phyloP scores from a whole-genome alignment of 1,140 invertebrate species.

The Limonius californicus region DNA sequence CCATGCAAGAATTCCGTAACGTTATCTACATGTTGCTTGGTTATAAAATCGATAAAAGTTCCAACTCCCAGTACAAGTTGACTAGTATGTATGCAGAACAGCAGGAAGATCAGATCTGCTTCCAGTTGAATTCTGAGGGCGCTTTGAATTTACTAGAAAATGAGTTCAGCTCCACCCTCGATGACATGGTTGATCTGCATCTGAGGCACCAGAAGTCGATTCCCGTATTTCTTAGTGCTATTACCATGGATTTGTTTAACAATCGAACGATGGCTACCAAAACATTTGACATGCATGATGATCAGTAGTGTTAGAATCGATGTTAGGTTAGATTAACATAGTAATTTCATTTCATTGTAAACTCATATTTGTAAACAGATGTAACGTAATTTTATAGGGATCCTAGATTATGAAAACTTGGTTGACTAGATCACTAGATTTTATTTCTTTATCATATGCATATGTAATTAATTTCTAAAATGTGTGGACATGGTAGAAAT shows the following conservation, averaged over 20 bases:
- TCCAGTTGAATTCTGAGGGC: slow-evolving; percentile 70
- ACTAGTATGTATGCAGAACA: slow-evolving; percentile 85
- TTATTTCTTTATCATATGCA: too few species aligned
- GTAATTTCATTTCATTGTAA: too few species aligned
- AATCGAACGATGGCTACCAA: slow-evolving; percentile 50
- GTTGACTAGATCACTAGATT: too few species aligned
- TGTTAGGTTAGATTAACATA: too few species aligned
- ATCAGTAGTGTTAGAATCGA: slow-evolving; percentile 1
- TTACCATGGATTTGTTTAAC: slow-evolving; percentile 77
- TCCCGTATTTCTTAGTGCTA: slow-evolving; percentile 77
- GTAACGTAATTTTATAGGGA: too few species aligned
- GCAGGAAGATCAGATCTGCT: slow-evolving; percentile 74
- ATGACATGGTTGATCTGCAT: slow-evolving; percentile 69
- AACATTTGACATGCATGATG: slow-evolving; percentile 30
- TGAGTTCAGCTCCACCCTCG: slow-evolving; percentile 69
- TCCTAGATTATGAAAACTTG: too few species aligned
- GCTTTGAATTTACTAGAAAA: slow-evolving; percentile 77
- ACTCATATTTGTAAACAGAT: too few species aligned
- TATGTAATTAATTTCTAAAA: too few species aligned
- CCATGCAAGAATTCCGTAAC: slow-evolving; percentile 79
- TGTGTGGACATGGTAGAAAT: too few species aligned
- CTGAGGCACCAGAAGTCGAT: slow-evolving; percentile 75
- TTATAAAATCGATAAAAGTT: slow-evolving; percentile 77
- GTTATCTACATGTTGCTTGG: slow-evolving; percentile 81
- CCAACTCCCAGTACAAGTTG: slow-evolving; percentile 65